Evolutionary conservation across 30 jellyfish, hydroid and myxozoan species (phyloP).

Genomic region (Turritopsis rubra): DNA sequence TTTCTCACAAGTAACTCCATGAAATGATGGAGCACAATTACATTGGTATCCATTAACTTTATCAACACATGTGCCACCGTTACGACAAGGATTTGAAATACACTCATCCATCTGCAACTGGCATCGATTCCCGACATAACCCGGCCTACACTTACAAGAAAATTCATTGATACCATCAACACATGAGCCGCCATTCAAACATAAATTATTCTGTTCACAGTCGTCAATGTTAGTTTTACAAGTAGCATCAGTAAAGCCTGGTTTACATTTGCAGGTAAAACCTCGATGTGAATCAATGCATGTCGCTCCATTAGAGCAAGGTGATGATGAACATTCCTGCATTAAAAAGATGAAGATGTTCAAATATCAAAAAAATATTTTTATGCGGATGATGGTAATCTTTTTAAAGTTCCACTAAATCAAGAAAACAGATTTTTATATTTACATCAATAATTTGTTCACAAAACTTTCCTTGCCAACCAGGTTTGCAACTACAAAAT

Average conservation of each 20-base stretch:
- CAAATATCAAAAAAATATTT: too few species aligned
- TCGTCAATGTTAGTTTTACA: conserved; percentile 81
- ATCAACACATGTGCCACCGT: conserved; percentile 84
- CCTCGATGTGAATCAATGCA: conserved; percentile 91
- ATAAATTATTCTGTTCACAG: conserved; percentile 62
- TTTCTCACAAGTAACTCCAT: conserved; percentile 62
- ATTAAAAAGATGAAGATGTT: conserved; percentile 4
- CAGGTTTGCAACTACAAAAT: conserved; percentile 86
- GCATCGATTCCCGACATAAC: conserved; percentile 51
- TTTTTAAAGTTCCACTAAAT: too few species aligned
- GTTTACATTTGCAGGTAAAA: conserved; percentile 62
- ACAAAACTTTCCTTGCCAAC: conserved; percentile 76
- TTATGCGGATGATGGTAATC: too few species aligned
- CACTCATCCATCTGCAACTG: conserved; percentile 80
- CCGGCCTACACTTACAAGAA: conserved; percentile 72
- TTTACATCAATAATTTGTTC: conserved; percentile 80
- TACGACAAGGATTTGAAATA: conserved; percentile 90
- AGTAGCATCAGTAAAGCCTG: conserved; percentile 69
- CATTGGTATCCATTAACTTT: conserved; percentile 71
- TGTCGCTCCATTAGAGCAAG: conserved; percentile 67
- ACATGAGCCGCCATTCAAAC: conserved; percentile 86
- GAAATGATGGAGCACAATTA: conserved; percentile 76
- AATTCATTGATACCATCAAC: conserved; percentile 72
- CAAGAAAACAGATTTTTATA: neutral
- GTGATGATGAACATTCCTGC: conserved; percentile 90